These are phyloP conservation scores for Acyrthosiphon pisum DNA, from an alignment of 1,140 invertebrate species.

Conservation along the genomic window DNA sequence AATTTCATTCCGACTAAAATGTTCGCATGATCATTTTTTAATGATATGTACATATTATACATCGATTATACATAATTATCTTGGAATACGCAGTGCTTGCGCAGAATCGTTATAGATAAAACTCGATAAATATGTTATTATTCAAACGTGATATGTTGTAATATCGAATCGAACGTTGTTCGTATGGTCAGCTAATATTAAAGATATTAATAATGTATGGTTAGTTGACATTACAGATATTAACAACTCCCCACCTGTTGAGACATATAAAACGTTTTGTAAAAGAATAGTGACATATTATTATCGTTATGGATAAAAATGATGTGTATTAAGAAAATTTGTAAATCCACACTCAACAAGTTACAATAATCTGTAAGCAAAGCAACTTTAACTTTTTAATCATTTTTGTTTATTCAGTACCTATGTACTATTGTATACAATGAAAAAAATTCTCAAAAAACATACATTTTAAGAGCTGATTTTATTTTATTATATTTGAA, in stretches of 20 bases:
- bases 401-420: neutral
- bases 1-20: neutral
- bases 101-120: neutral
- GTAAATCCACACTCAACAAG: neutral
- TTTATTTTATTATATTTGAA: neutral
- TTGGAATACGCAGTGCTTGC: neutral
- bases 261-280: neutral
- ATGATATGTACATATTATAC: neutral
- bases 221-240: neutral
- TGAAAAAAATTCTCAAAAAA: neutral
- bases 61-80: neutral
- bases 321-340: neutral
- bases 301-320: neutral
- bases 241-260: neutral
- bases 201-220: neutral
- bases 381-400: neutral
- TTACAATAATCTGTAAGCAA: neutral
- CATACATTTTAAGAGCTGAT: neutral
- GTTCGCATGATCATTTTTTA: neutral
- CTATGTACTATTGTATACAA: too few species aligned
- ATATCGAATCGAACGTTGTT: too few species aligned
- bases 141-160: too few species aligned
- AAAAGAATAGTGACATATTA: neutral
- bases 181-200: neutral
- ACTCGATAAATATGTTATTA: neutral